Evolutionary conservation across 1,140 invertebrate species (phyloP).

Genomic region (Drosophila subobscura): DNA sequence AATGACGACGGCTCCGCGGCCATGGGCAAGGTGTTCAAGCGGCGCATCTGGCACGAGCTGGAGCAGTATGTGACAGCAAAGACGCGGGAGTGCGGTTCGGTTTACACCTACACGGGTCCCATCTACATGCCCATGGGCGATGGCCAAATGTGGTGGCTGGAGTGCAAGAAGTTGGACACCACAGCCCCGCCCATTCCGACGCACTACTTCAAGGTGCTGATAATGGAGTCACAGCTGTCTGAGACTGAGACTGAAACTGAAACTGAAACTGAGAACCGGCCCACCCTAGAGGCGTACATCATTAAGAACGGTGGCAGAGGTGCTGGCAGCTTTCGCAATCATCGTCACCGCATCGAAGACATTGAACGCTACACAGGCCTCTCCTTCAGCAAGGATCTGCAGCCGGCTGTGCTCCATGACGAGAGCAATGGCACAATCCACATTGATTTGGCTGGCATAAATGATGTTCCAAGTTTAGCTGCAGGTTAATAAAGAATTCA

Average conservation of each 20-base stretch:
- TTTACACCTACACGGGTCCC: constrained; percentile 46
- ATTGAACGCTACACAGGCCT: constrained; percentile 45
- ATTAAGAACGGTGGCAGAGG: constrained; percentile 30
- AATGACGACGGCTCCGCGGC: constrained; percentile 11
- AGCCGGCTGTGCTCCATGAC: constrained; percentile 27
- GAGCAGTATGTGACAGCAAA: constrained; percentile 26
- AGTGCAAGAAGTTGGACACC: constrained; percentile 43
- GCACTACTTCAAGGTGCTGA: constrained; percentile 48
- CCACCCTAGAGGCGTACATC: constrained; percentile 54
- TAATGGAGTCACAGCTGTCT: constrained; percentile 17
- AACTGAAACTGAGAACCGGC: not conserved
- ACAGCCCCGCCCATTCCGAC: constrained; percentile 35
- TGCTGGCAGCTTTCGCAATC: constrained; percentile 8
- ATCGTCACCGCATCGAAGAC: constrained; percentile 36
- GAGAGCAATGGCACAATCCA: not conserved
- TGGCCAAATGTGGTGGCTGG: constrained; percentile 17
- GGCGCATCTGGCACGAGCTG: constrained; percentile 33
- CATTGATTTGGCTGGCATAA: too few relatives aligned
- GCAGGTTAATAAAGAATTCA: too few relatives aligned
- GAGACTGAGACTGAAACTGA: too few relatives aligned
- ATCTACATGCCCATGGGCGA: constrained; percentile 33
- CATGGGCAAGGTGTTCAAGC: constrained; percentile 31
- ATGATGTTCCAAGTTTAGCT: too few relatives aligned
- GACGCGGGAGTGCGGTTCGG: constrained; percentile 29
- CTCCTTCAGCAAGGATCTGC: constrained; percentile 39